phyloP scores from a whole-genome alignment of 1,140 invertebrate genomes.

The Leptopilina boulardi region DNA sequence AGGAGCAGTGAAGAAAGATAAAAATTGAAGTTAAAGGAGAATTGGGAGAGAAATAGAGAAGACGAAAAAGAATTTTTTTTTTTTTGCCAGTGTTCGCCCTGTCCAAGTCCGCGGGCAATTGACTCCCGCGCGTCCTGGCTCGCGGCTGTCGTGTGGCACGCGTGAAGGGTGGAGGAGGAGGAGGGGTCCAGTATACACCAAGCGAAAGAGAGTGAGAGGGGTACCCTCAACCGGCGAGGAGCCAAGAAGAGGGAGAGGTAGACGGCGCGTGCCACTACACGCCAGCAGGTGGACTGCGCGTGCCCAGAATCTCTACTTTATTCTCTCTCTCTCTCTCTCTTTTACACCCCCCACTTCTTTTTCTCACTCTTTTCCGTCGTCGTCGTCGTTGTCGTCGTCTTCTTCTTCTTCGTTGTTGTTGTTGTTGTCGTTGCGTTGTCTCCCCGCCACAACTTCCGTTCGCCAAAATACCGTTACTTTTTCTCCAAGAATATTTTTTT shows the following conservation, averaged over 20 bases:
- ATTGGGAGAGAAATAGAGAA: conserved; percentile 17
- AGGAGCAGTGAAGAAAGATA: too few species aligned
- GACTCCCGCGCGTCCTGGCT: conserved; percentile 69
- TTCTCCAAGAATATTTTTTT: conserved; percentile 1
- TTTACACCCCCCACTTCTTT: conserved; percentile 44
- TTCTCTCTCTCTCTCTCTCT: conserved; percentile 45
- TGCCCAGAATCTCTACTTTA: conserved; percentile 70
- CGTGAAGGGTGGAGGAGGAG: conserved; percentile 59
- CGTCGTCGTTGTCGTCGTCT: conserved; percentile 6
- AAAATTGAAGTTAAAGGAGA: conserved; percentile 23
- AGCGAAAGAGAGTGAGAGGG: conserved; percentile 29
- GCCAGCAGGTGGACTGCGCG: conserved; percentile 73
- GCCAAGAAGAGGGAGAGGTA: conserved; percentile 49
- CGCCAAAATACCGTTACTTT: too few species aligned
- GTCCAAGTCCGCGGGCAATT: conserved; percentile 73
- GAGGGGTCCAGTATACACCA: conserved; percentile 45
- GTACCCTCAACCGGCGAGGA: conserved; percentile 36
- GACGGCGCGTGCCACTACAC: conserved; percentile 73
- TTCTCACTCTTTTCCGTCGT: conserved; percentile 36
- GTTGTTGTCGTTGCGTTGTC: too few species aligned
- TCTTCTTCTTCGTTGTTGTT: too few species aligned
- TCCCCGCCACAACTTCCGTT: too few species aligned
- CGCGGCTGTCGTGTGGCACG: conserved; percentile 66
- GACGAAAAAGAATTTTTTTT: too few species aligned
- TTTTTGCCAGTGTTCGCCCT: conserved; percentile 61